Base-by-base conservation (phyloP, 2,797 vertebrate species). In the Darevskia nairensis region DNA sequence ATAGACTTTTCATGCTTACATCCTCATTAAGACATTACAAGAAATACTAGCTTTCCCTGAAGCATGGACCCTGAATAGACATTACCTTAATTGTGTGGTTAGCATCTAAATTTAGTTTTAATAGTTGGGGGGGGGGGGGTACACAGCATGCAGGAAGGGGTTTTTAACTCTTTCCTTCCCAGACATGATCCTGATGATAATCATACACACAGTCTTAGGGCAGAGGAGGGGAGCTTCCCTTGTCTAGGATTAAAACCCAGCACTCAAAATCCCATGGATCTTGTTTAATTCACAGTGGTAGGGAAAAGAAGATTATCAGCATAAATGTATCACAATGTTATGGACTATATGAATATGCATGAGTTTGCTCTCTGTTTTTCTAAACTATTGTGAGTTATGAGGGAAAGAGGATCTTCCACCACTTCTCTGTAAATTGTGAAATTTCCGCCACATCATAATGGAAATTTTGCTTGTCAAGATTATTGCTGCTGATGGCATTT, bases 351-450 rank as follows among this genome's bases (percentile, higher is more conserved):
- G 32, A 39, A 7, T 35, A n/a, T 77, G 25, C 25, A 61, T n/a
- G 9, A 39, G 44, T 72, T 23, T 55, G 41, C n/a, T 76, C 6
- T 39, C 11, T 88, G 15, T 76, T 76, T 76, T 64, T 29, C 27
- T 69, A 9, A 50, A 78, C n/a, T 69, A 83, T 19, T 39, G 35
- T 78, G 75, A 88, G 27, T 32, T 50, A 23, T 68, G 72, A 77
- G 39, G 8, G 35, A 41, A 17, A 15, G 15, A 71, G 55, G 7
- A 55, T 78, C 46, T 71, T n/a, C 55, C 78, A 83, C 77, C 61
- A 82, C 86, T 93, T 89, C 91, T 91, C 84, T 80, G 75, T 55
- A 90, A 74, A 44, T 88, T 90, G 80, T 2, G 1, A 95, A 82
- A 92, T 92, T 83, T 61, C 86, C 44, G 69, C 0, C 11, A 21